Evolutionary conservation across 2,888 invertebrate species (phyloP), one percentile per base, ranked within the genome.

Genomic region (Andrena minutula): DNA sequence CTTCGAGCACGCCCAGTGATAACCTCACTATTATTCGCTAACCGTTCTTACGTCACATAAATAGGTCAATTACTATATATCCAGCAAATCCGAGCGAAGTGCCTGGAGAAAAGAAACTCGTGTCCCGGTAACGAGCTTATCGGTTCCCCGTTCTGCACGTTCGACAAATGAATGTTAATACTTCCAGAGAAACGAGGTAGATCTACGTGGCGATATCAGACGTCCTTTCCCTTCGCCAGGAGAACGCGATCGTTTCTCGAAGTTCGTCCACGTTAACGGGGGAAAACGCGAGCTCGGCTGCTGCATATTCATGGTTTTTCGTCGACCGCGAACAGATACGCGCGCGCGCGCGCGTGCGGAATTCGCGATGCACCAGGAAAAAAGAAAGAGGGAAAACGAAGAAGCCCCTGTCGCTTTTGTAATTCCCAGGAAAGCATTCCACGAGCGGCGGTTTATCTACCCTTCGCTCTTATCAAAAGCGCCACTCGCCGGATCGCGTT

Each of bases 401-500:
- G 3, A 8, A 28, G 60, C 20, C 30, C 16, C 61, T 16, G 26
- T 16, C 47, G 7, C 26, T 26, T 64, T 64, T 47, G 41, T 20
- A 10, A 35, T 41, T 63, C 7, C 61, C n/a, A 5, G 12, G 61
- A 63, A 63, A 32, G 28, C 23, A 20, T 56, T 56, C 56, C 4
- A 26, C 56, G 23, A 16, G 41, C 23, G 23, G 23, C 3, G 56
- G 53, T 71, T 71, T 63, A 76, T 56, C 71, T 10, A 71, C 53
- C 75, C 41, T 71, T 75, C 60, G 69, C n/a, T 28, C 49, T 75
- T 61, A 61, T 68, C 68, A 68, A 10, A 51, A 20, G n/a, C 32
- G 12, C n/a, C 5, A n/a, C 20, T 10, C 41, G 20, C 28, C 30
- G 30, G 47, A 66, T 30, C 35, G 58, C 16, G 26, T 41, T 28